Conservation (phyloP, 2,113 vertebrate genomes). For the Porphyrio hochstetteri region DNA sequence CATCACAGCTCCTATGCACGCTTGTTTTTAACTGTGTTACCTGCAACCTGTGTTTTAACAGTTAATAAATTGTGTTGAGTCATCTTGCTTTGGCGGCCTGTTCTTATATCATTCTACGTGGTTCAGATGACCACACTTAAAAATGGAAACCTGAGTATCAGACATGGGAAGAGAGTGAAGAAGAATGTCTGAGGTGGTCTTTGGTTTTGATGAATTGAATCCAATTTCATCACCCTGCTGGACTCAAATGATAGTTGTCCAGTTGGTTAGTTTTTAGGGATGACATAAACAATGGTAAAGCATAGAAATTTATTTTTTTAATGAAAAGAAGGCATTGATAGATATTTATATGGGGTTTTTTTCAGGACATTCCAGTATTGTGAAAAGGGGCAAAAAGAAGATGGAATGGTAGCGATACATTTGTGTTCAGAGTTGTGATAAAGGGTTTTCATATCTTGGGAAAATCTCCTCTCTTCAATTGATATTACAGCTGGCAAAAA, state of each 20-base stretch:
- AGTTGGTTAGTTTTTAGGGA: not conserved
- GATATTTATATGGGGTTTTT: not conserved
- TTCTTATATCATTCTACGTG: not conserved
- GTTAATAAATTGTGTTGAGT: not conserved
- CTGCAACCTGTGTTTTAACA: too few relatives aligned
- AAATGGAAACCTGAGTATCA: not conserved
- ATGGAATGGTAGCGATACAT: not conserved
- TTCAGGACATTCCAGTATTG: not conserved
- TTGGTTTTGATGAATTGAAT: not conserved
- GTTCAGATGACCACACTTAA: not conserved
- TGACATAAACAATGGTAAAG: not conserved
- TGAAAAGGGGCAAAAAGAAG: not conserved
- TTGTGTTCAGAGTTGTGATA: not conserved
- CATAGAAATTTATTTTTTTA: not conserved
- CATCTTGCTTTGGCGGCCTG: not conserved
- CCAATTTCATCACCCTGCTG: not conserved
- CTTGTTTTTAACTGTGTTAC: not conserved
- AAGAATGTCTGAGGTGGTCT: not conserved
- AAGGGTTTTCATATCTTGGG: conserved; percentile 22
- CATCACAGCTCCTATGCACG: rapidly evolving
- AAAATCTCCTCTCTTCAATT: not conserved
- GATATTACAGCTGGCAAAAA: conserved; percentile 49
- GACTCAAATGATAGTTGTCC: not conserved
- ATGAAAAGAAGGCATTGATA: not conserved
- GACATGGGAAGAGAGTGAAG: not conserved